Evolutionary conservation across 1,140 invertebrate genomes (phyloP).

Genomic region (Reticulitermes speratus): DNA sequence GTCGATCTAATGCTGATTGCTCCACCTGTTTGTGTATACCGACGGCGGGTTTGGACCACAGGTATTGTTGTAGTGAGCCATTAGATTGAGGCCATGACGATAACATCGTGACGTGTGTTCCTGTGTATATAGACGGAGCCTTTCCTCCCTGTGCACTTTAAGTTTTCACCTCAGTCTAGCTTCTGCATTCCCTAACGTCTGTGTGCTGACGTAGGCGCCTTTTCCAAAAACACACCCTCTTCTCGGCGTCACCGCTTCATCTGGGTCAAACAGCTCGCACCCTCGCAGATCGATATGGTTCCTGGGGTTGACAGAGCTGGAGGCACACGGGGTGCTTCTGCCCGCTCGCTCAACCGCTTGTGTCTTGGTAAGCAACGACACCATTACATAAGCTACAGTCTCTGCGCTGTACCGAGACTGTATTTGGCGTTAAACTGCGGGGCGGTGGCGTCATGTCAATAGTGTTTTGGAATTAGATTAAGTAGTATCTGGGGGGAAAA

Average conservation of each 20-base stretch:
- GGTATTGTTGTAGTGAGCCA: no score
- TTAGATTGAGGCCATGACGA: no score
- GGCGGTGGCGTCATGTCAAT: neutral
- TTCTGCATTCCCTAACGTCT: no score
- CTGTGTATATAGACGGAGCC: no score
- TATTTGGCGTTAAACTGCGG: no score
- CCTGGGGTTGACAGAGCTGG: neutral
- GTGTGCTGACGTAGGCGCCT: neutral
- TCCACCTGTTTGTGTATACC: no score
- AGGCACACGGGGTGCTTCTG: neutral
- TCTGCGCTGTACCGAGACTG: neutral
- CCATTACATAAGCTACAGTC: neutral
- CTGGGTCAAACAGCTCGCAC: neutral
- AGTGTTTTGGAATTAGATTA: neutral
- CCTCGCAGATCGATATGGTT: neutral
- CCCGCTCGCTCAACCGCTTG: neutral
- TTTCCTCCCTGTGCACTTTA: no score
- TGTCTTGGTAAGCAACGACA: neutral
- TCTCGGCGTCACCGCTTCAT: neutral
- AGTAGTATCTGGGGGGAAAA: neutral
- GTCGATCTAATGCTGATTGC: no score
- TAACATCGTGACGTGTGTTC: no score
- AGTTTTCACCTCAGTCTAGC: no score
- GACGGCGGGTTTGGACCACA: no score
- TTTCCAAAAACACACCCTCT: neutral